These are phyloP conservation scores for Cardiocondyla obscurior DNA, from an alignment of 1,140 invertebrate genomes.

Conservation along the genomic window DNA sequence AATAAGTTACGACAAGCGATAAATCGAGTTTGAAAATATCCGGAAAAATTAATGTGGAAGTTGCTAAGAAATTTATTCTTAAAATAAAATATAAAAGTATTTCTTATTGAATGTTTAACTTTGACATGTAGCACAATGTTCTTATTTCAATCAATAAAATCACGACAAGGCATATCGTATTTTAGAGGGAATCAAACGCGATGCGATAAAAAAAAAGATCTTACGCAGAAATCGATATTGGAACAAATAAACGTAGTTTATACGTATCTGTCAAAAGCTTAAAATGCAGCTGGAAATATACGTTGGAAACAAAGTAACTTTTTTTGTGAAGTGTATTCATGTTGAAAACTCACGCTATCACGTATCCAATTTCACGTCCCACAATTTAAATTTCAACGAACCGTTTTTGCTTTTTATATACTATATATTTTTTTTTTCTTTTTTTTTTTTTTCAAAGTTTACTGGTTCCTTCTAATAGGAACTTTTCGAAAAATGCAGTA, in stretches of 20 bases:
- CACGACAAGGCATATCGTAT: neutral
- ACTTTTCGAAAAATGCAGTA: neutral
- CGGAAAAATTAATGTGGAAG: neutral
- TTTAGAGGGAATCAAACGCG: neutral
- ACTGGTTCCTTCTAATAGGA: neutral
- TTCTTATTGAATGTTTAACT: neutral
- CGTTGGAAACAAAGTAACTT: slow-evolving; percentile 25
- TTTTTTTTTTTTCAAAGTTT: slow-evolving; percentile 14
- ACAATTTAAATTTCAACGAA: slow-evolving; percentile 43
- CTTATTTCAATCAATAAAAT: neutral
- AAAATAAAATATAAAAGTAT: neutral
- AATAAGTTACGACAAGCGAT: no score
- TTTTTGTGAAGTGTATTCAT: slow-evolving; percentile 37
- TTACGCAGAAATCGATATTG: neutral
- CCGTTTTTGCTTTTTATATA: neutral
- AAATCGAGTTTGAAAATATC: no score
- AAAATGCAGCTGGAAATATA: slow-evolving; percentile 20
- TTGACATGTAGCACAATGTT: neutral
- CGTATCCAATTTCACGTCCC: slow-evolving; percentile 39
- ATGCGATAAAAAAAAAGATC: slow-evolving; percentile 18
- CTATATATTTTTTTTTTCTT: no score
- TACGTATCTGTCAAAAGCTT: slow-evolving; percentile 27
- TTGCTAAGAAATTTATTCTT: neutral
- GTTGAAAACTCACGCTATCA: slow-evolving; percentile 32
- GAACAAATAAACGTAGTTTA: slow-evolving; percentile 34